phyloP scores from a whole-genome alignment of 2,888 invertebrate genomes.

The Blastobasis lacticolella region DNA sequence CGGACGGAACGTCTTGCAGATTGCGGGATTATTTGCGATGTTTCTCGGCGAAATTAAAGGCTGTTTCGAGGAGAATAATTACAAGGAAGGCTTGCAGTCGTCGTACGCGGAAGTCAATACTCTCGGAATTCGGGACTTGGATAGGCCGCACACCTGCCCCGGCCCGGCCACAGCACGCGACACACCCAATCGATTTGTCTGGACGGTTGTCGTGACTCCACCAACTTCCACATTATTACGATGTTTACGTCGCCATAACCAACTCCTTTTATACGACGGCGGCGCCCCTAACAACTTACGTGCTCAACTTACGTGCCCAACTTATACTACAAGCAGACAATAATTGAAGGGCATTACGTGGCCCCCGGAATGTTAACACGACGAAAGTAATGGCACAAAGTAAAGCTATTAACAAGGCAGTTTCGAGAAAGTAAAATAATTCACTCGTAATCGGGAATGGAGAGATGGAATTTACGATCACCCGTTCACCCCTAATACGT shows the following conservation, averaged over 20 bases:
- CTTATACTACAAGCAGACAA: slow-evolving; percentile 42
- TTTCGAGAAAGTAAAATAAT: slow-evolving; percentile 24
- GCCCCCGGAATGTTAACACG: slow-evolving; percentile 36
- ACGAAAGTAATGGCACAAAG: slow-evolving; percentile 17
- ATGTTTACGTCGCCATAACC: slow-evolving; percentile 49
- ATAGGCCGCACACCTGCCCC: slow-evolving; percentile 46
- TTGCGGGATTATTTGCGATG: slow-evolving; percentile 17
- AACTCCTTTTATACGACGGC: slow-evolving; percentile 40
- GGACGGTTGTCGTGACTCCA: slow-evolving; percentile 55
- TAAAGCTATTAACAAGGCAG: slow-evolving; percentile 31
- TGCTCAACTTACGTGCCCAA: slow-evolving; percentile 28
- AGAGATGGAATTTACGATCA: no score
- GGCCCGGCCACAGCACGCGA: slow-evolving; percentile 26
- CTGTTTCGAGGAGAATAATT: slow-evolving; percentile 27
- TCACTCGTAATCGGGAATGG: background rate
- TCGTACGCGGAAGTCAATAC: slow-evolving; percentile 32
- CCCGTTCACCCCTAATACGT: no score
- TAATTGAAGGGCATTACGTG: slow-evolving; percentile 35
- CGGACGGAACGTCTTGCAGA: slow-evolving; percentile 15
- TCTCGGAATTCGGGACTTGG: slow-evolving; percentile 12
- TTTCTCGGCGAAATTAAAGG: slow-evolving; percentile 18
- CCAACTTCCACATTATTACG: slow-evolving; percentile 47
- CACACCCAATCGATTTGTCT: slow-evolving; percentile 63
- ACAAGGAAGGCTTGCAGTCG: slow-evolving; percentile 14
- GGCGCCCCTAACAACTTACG: slow-evolving; percentile 7